Evolutionary conservation across 2,113 vertebrate genomes (phyloP), one percentile per base, ranked within the genome.

Genomic region (Micromys minutus): DNA sequence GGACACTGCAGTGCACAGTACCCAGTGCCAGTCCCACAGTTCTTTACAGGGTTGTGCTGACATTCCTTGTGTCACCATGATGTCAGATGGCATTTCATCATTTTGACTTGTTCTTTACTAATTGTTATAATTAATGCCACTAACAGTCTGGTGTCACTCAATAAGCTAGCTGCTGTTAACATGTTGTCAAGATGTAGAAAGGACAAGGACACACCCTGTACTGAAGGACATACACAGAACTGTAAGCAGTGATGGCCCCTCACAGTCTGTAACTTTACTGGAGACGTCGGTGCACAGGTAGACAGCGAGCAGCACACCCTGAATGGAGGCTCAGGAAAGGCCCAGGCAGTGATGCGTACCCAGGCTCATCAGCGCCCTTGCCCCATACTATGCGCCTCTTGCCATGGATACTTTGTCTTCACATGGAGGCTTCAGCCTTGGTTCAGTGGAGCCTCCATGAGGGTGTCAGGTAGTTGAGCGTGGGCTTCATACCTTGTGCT

Each of bases 181-280:
- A 1, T 63, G 47, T 55, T 36, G 24, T 34, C 55, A n/a, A 11
- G 63, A 39, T 26, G 6, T 52, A 31, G 65, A 72, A 42, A 55
- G 71, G 19, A n/a, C 22, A 34, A 55, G 42, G 26, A 26, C 2
- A 0, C 5, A 21, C 36, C 19, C 2, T 34, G 57, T 50, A 3
- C 47, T 34, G n/a, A 72, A 55, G n/a, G 91, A 39, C 26, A 11
- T 7, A 26, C 16, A 8, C 50, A 0, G 9, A 29, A 17, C 15
- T 36, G 31, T 74, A 31, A 34, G 31, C 21, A 0, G 26, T 34
- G 39, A 7, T 71, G 3, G n/a, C 52, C 76, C 24, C 39, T 7
- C 24, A 3, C 10, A 31, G 47, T 6, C 0, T 57, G 5, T 13
- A 45, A 3, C 11, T 21, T 36, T 5, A n/a, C 0, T 69, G 34